Evolutionary conservation across 2,888 invertebrate species (phyloP), one percentile per base, ranked within the genome.

Genomic region (Hipparchia sbordonii): DNA sequence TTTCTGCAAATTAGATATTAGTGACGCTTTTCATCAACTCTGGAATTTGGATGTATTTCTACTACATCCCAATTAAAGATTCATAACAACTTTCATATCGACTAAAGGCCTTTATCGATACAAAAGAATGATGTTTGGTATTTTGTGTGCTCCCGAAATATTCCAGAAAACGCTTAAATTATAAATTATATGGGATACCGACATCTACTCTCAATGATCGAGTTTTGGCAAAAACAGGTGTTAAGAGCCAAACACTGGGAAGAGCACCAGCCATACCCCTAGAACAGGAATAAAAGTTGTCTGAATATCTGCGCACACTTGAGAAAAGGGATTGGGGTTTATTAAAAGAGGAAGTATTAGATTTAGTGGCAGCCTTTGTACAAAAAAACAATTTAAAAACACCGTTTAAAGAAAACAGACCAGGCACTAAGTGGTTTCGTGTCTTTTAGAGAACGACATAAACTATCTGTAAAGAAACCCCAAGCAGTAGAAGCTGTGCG

Each of bases 371-470:
- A 6, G 33, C 0, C 33, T 59, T 59, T 59, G 9, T 59, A 59
- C 2, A 59, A 59, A 59, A 33, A 59, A 59, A 59, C 7, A 59
- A 59, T 8, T 8, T 59, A 59, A 3, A 59, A 59, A 59, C 6
- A 6, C 59, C 59, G 8, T 59, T 59, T 59, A 59, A 59, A 59
- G 33, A 59, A 2, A 33, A 59, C 59, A 59, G 59, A 59, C 59
- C 59, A 23, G 59, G 33, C 23, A 6, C 23, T 1, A 9, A 59
- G 8, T 59, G 59, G 59, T 59, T 59, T 9, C 23, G 9, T 59
- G 1, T 59, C 59, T 8, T 59, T 59, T 59, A 6, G 59, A 0
- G 9, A 59, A 2, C 59, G 33, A 1, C 59, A 59, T 9, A 23
- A 59, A 23, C 8, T 59, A 8, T 59, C 59, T 8, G 7, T 59